Base-by-base conservation (phyloP, 2,888 invertebrate species). In the Ormyrus rosae region DNA sequence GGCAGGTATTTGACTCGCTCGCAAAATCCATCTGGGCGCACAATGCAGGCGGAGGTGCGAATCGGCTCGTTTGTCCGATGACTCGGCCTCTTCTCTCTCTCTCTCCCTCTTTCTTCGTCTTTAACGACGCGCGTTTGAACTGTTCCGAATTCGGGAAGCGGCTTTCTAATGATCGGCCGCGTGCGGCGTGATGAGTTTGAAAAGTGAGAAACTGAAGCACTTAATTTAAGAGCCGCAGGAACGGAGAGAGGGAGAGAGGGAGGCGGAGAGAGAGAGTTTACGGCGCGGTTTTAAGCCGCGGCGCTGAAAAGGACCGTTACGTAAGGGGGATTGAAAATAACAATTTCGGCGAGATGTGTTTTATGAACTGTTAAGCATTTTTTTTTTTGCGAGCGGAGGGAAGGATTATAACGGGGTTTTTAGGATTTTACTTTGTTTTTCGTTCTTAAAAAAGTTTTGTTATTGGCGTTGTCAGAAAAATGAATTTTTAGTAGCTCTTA, bases 1-100 rank as follows among this genome's bases (percentile, higher is more conserved):
- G n/a, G 60, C 83, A 64, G 55, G 78, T 45, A 5, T 9, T 48
- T 10, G n/a, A 19, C 11, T 80, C 76, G 34, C 34, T 34, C 34
- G 34, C 34, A 34, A 34, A 34, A 34, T 34, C 34, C 34, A 34
- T 34, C 34, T 4, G 34, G 34, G 34, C 34, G 34, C 4, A 34
- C 34, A 34, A 34, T 34, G 34, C 34, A 34, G 34, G 34, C 73
- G 78, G 83, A 88, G 88, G 87, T 88, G 88, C 87, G 86, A 89
- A 88, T 87, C 87, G 86, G 85, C 86, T 87, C 87, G 86, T 88
- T 89, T 87, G 87, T 86, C 86, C 87, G 86, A 89, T 90, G 88
- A 88, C 86, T 88, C 86, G 86, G 81, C 87, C 84, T 82, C 83
- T 84, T 85, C 84, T 81, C 84, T 83, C 51, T 7, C 45, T 2